Evolutionary conservation across 2,888 invertebrate species (phyloP).

Genomic region (Altica lythri): DNA sequence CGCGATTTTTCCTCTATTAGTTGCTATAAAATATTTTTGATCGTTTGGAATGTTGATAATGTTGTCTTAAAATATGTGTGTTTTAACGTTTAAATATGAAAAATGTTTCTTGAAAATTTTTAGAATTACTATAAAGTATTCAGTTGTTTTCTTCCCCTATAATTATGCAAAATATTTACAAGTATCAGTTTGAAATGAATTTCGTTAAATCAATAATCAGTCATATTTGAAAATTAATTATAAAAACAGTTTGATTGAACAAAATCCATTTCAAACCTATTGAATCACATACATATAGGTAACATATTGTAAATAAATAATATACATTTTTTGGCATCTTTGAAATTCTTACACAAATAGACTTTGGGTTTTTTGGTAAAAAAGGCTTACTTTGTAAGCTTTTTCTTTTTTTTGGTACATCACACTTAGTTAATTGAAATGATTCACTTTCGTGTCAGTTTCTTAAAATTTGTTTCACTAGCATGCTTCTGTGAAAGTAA

Average conservation of each 20-base stretch:
- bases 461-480: conserved; percentile 45
- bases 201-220: conserved; percentile 50
- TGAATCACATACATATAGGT: conserved; percentile 58
- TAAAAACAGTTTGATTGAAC: conserved; percentile 36
- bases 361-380: conserved; percentile 66
- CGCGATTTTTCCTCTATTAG: too few relatives aligned
- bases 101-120: conserved; percentile 31
- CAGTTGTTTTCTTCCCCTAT: conserved; percentile 32
- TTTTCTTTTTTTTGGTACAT: conserved; percentile 56
- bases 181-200: conserved; percentile 39
- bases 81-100: conserved; percentile 5
- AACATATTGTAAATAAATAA: conserved; percentile 60
- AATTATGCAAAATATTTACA: conserved; percentile 40
- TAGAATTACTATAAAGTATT: conserved; percentile 25
- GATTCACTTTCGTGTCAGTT: conserved; percentile 40
- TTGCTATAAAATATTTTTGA: too few relatives aligned
- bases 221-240: conserved; percentile 44
- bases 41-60: too few relatives aligned
- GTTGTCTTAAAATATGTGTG: background rate
- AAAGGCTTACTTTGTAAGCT: conserved; percentile 56
- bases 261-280: conserved; percentile 46
- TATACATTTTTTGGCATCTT: conserved; percentile 63
- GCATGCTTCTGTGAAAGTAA: conserved; percentile 56
- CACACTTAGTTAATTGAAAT: conserved; percentile 59
- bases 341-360: conserved; percentile 67